Percentiles rank a stretch among this genome's conserved stretches.
phyloP scores from a whole-genome alignment of 2,113 vertebrate genomes.

The Lanius collurio region DNA sequence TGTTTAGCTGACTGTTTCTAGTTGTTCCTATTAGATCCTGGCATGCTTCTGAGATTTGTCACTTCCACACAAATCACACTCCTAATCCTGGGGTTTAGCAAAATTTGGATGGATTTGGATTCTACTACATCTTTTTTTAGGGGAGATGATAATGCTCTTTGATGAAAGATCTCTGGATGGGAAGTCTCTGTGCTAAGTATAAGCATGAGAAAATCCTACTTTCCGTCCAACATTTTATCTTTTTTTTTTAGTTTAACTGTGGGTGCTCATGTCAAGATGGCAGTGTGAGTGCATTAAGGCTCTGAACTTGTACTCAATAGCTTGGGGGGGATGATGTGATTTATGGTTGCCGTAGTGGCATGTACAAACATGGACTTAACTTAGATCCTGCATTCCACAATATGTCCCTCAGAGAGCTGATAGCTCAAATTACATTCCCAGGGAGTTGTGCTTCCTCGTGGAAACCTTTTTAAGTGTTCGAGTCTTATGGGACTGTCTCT shows the following conservation, averaged over 20 bases:
- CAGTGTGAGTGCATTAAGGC: neutral
- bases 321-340: neutral
- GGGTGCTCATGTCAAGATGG: neutral
- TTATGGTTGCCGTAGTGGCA: neutral
- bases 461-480: neutral
- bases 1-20: slow-evolving; percentile 39
- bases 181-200: neutral
- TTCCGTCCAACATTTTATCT: neutral
- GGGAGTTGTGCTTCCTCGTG: neutral
- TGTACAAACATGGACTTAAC: slow-evolving; percentile 7
- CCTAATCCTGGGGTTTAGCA: slow-evolving; percentile 29
- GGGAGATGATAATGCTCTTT: neutral
- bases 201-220: neutral
- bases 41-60: slow-evolving; percentile 43
- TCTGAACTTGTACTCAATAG: neutral
- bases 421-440: neutral
- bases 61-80: slow-evolving; percentile 45
- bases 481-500: neutral
- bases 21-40: slow-evolving; percentile 40
- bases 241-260: neutral
- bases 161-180: slow-evolving; percentile 23
- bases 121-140: slow-evolving; percentile 5
- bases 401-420: neutral
- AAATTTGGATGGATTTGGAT: slow-evolving; percentile 33
- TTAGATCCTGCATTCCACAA: neutral